Conservation (phyloP, 2,797 vertebrate species). For the Tokudaia tokunoshimensis region DNA sequence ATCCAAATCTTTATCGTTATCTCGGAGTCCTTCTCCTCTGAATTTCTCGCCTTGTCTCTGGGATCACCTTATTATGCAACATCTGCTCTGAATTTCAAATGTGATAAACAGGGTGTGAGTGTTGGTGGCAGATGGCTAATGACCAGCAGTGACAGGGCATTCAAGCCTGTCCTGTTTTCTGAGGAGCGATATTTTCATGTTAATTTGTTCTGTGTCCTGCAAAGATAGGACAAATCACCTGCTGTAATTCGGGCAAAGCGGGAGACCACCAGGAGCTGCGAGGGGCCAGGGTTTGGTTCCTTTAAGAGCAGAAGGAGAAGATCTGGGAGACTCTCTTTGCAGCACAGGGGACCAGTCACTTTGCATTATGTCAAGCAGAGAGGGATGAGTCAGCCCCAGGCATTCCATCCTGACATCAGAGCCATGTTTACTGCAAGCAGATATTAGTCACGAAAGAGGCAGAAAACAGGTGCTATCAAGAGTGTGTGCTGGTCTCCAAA, state of each 20-base stretch:
- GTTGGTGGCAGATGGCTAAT: slow-evolving; percentile 87
- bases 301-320: slow-evolving; percentile 36
- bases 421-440: slow-evolving; percentile 76
- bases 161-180: slow-evolving; percentile 85
- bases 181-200: slow-evolving; percentile 87
- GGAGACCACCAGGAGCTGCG: slow-evolving; percentile 75
- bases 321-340: slow-evolving; percentile 12
- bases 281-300: slow-evolving; percentile 50
- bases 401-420: slow-evolving; percentile 73
- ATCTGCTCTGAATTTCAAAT: slow-evolving; percentile 88
- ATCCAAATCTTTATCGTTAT: slow-evolving; percentile 72
- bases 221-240: slow-evolving; percentile 84
- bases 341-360: slow-evolving; percentile 56
- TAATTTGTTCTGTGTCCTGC: slow-evolving; percentile 85
- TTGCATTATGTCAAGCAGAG: slow-evolving; percentile 67
- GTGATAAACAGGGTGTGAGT: slow-evolving; percentile 85
- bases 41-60: slow-evolving; percentile 85
- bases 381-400: slow-evolving; percentile 73
- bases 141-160: slow-evolving; percentile 85
- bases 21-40: slow-evolving; percentile 83
- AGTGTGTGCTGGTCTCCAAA: slow-evolving; percentile 57
- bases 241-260: slow-evolving; percentile 75
- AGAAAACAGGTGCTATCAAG: slow-evolving; percentile 82
- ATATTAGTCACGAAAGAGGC: slow-evolving; percentile 80
- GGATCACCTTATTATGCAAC: slow-evolving; percentile 87